These are phyloP conservation scores for Poeciliopsis occidentalis DNA, from an alignment of 2,113 vertebrate genomes.

Conservation along the genomic window DNA sequence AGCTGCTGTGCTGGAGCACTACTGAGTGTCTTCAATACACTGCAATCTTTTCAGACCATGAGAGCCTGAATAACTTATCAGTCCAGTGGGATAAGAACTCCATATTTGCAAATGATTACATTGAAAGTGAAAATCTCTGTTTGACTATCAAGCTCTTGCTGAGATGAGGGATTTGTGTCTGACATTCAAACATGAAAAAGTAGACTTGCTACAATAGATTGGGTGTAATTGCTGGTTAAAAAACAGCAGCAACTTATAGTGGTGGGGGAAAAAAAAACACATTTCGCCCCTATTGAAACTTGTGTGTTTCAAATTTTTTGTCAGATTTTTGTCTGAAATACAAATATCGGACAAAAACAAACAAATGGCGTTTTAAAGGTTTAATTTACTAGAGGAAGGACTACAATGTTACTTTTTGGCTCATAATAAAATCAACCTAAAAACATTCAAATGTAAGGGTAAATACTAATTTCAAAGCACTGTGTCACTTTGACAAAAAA, in stretches of 20 bases:
- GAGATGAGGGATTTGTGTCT: conserved; percentile 2
- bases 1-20: conserved; percentile 31
- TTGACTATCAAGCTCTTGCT: background rate
- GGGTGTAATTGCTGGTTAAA: conserved; percentile 6
- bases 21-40: conserved; percentile 30
- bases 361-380: background rate
- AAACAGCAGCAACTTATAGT: background rate
- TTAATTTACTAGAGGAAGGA: background rate
- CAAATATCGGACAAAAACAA: background rate
- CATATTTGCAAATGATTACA: conserved; percentile 47
- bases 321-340: background rate
- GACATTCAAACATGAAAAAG: conserved; percentile 26
- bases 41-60: conserved; percentile 37
- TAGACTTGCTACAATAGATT: conserved; percentile 1
- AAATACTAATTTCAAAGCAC: background rate
- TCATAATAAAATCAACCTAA: background rate
- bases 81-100: conserved; percentile 42
- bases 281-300: background rate
- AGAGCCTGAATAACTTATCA: conserved; percentile 48
- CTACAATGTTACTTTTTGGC: background rate
- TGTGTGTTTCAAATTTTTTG: background rate
- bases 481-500: conserved; percentile 15
- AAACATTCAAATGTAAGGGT: background rate
- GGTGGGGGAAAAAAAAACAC: too few species aligned
- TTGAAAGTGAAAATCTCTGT: conserved; percentile 27